Conservation (phyloP, 2,888 invertebrate genomes). For the Xanthorhoe spadicearia region DNA sequence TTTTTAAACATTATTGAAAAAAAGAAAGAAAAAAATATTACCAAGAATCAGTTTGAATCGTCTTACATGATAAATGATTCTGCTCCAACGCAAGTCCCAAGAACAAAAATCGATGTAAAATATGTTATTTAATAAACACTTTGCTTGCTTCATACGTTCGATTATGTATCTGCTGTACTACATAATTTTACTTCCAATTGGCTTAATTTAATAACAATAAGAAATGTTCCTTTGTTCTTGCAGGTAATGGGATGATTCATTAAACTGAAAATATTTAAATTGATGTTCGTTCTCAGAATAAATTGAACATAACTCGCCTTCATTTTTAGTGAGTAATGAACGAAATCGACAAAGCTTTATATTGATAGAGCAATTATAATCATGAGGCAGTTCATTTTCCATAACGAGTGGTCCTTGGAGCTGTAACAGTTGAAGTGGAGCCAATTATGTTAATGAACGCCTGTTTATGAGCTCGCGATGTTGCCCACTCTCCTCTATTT, state of each 20-base stretch:
- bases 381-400: neutral
- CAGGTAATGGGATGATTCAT: neutral
- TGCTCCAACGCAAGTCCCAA: too few relatives aligned
- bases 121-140: neutral
- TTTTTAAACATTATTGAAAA: neutral
- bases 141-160: neutral
- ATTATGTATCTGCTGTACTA: neutral
- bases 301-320: neutral
- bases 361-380: neutral
- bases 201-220: neutral
- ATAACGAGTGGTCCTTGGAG: slow-evolving; percentile 5
- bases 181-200: neutral
- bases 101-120: too few relatives aligned
- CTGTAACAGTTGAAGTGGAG: slow-evolving; percentile 1
- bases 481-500: slow-evolving; percentile 4
- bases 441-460: slow-evolving; percentile 22
- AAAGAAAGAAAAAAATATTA: too few relatives aligned
- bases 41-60: too few relatives aligned
- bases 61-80: too few relatives aligned
- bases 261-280: neutral
- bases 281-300: neutral
- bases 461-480: slow-evolving; percentile 9
- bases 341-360: neutral
- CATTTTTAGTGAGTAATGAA: neutral
- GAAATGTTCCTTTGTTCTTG: neutral